Conservation (phyloP, 2,888 invertebrate species). For the Bhutanitis thaidina region DNA sequence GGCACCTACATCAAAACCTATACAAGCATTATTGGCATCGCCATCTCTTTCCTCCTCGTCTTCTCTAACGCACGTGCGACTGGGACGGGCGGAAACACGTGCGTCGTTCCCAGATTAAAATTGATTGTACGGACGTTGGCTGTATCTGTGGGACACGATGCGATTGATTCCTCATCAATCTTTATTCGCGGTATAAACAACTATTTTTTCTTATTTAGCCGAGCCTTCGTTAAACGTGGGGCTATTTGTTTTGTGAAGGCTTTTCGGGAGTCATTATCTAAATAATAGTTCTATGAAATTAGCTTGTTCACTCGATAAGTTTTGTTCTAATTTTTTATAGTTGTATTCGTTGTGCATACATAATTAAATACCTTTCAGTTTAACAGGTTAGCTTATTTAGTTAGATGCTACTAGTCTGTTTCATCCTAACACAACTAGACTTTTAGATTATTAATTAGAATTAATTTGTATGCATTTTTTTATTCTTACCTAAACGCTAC, state of each 20-base stretch:
- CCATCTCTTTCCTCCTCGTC: conserved; percentile 37
- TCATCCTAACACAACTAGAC: no score
- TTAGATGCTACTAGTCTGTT: no score
- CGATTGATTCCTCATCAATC: conserved; percentile 79
- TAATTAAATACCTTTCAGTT: no score
- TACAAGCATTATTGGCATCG: conserved; percentile 43
- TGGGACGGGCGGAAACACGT: conserved; percentile 43
- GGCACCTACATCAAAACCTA: conserved; percentile 56
- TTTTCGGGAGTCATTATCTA: conserved; percentile 22
- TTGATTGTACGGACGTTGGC: conserved; percentile 71
- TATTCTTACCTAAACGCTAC: no score
- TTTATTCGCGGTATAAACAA: conserved; percentile 67
- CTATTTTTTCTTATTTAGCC: conserved; percentile 40
- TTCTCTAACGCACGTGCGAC: conserved; percentile 25
- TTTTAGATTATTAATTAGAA: no score
- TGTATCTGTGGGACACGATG: conserved; percentile 64
- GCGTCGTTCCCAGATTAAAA: conserved; percentile 71
- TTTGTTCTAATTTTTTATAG: not conserved
- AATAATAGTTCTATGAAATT: conserved; percentile 17
- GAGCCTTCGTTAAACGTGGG: conserved; percentile 14
- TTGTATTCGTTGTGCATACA: no score
- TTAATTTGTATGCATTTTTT: no score
- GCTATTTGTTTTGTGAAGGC: conserved; percentile 19
- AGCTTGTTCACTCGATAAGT: conserved; percentile 14
- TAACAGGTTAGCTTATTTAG: no score